These are phyloP conservation scores for Elephas maximus DNA, from an alignment of 2,113 vertebrate genomes.

Conservation along the genomic window DNA sequence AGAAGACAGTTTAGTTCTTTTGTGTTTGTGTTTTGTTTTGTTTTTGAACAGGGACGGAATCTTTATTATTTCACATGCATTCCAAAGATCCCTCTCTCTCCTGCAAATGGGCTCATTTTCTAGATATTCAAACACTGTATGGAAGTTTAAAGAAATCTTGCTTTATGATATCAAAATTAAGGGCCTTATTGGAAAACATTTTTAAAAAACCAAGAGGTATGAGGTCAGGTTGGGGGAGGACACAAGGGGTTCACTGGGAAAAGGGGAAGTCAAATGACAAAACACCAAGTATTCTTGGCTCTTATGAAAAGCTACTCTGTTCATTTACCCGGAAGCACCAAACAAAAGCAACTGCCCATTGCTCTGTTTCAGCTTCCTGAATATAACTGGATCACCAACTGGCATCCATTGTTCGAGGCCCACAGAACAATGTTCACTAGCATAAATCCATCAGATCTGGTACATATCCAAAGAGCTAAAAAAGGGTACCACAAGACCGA, in stretches of 20 bases:
- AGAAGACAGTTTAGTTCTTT: neutral
- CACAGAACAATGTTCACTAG: slow-evolving; percentile 48
- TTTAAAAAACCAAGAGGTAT: neutral
- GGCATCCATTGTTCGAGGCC: slow-evolving; percentile 61
- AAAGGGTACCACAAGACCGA: neutral
- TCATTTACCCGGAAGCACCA: slow-evolving; percentile 65
- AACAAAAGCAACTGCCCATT: slow-evolving; percentile 79
- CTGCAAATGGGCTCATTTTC: neutral
- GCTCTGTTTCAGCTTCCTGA: slow-evolving; percentile 75
- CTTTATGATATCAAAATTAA: neutral
- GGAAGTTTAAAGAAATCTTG: slow-evolving; percentile 20
- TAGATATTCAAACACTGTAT: neutral
- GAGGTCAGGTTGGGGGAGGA: neutral
- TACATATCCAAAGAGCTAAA: neutral
- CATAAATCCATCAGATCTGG: slow-evolving; percentile 59
- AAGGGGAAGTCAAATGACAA: slow-evolving; percentile 62
- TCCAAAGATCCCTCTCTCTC: neutral
- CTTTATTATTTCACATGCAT: neutral
- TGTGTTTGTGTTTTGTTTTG: neutral
- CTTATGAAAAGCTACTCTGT: slow-evolving; percentile 66
- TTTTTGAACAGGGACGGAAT: neutral
- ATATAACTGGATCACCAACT: slow-evolving; percentile 73
- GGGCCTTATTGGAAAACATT: neutral
- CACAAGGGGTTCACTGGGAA: slow-evolving; percentile 38
- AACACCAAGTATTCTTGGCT: slow-evolving; percentile 68